phyloP scores from a whole-genome alignment of 1,140 invertebrate species.

The Campodea augens region DNA sequence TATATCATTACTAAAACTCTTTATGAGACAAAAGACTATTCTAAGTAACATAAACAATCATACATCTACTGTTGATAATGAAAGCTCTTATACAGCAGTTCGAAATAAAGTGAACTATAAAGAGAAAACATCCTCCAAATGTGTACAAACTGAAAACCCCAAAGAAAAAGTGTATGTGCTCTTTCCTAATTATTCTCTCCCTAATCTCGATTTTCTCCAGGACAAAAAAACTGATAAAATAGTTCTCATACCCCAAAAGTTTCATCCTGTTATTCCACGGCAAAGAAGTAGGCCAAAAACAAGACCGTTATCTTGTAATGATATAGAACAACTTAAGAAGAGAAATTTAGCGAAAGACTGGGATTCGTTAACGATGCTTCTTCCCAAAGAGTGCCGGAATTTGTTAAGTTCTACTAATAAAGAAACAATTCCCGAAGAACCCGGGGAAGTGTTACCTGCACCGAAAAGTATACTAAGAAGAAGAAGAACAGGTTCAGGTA shows the following conservation, averaged over 20 bases:
- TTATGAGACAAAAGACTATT: slow-evolving; percentile 68
- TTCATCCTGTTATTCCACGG: slow-evolving; percentile 10
- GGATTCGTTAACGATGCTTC: slow-evolving; percentile 69
- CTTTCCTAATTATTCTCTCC: slow-evolving; percentile 78
- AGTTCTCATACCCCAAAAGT: slow-evolving; percentile 32
- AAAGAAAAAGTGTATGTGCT: slow-evolving; percentile 62
- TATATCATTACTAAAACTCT: slow-evolving; percentile 67
- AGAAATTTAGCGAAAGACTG: slow-evolving; percentile 68
- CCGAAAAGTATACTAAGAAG: too few relatives aligned
- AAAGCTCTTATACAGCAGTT: not conserved
- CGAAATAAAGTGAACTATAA: not conserved
- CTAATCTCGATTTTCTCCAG: slow-evolving; percentile 66
- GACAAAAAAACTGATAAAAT: slow-evolving; percentile 38
- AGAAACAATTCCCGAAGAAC: too few relatives aligned
- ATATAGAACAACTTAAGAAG: slow-evolving; percentile 56
- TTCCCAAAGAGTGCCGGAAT: slow-evolving; percentile 61
- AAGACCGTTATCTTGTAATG: slow-evolving; percentile 63
- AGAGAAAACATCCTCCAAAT: slow-evolving; percentile 22
- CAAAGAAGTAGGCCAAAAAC: slow-evolving; percentile 11
- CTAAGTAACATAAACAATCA: slow-evolving; percentile 51
- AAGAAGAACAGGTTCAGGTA: too few relatives aligned
- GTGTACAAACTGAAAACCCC: slow-evolving; percentile 25
- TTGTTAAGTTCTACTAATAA: too few relatives aligned
- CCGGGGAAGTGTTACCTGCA: too few relatives aligned
- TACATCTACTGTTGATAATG: slow-evolving; percentile 27